phyloP scores from a whole-genome alignment of 2,113 vertebrate species.

The Tragelaphus strepsiceros region DNA sequence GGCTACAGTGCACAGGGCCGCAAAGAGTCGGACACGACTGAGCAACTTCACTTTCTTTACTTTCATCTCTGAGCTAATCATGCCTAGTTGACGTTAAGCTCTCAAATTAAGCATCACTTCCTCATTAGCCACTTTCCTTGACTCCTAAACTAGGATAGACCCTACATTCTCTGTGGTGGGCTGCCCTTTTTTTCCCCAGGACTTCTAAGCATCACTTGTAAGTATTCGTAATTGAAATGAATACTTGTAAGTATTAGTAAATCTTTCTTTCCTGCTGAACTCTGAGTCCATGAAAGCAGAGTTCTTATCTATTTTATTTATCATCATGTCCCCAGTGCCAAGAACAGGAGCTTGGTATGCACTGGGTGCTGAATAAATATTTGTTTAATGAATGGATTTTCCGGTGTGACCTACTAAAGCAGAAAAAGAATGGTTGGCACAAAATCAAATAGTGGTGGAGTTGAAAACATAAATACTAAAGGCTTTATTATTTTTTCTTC shows the following conservation, averaged over 20 bases:
- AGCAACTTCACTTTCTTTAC: no score
- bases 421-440: constrained; percentile 36
- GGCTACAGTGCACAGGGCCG: no score
- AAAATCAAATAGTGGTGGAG: background rate
- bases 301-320: constrained; percentile 17
- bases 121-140: background rate
- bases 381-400: constrained; percentile 62
- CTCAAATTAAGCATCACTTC: background rate
- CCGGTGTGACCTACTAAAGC: constrained; percentile 20
- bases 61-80: background rate
- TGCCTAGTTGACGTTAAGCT: background rate
- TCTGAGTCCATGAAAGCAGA: background rate
- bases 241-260: background rate
- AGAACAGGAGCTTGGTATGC: constrained; percentile 52
- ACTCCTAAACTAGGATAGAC: background rate
- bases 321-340: constrained; percentile 8
- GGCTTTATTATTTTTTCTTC: background rate
- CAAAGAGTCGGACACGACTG: no score
- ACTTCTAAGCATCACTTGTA: background rate
- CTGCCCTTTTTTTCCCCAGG: background rate
- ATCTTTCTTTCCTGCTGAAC: background rate
- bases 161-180: accelerated
- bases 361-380: constrained; percentile 60
- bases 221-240: background rate
- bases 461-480: background rate